Evolutionary conservation across 2,797 vertebrate genomes (phyloP), one percentile per base, ranked within the genome.

Genomic region (Vultur gryphus): DNA sequence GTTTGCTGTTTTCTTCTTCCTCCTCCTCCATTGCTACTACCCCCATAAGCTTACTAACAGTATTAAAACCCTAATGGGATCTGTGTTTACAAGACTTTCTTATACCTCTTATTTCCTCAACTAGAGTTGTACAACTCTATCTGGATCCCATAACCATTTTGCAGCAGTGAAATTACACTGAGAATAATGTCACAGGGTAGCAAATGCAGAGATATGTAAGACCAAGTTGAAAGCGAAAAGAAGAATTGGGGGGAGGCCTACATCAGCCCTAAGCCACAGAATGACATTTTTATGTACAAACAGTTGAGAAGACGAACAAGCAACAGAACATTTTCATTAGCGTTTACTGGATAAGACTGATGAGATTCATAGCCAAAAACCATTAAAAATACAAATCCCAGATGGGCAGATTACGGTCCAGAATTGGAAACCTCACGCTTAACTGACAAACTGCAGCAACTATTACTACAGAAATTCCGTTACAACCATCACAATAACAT

Each of bases 241-340:
- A 69, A 77, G 23, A 54, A 78, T 2, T 13, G 48, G 14, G 13
- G 67, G 39, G 19, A 89, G 28, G 35, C 46, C 61, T 75, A 31
- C 65, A 72, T 76, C 69, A 95, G 84, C 58, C 46, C 72, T 65
- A 79, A 95, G 67, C 85, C 87, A 94, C 73, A 90, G 39, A 87
- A 87, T 59, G 80, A 84, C 90, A 89, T 79, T 91, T 94, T 93
- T 90, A 95, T 82, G 62, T 69, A 70, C 44, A 73, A 93, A 84
- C 51, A 57, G 70, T 59, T 82, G 66, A 84, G 66, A 94, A 89
- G 48, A 95, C 1, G 3, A 97, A 92, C 46, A 82, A 92, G 85
- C 44, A 92, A 91, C 88, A 84, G 52, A 80, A 84, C 70, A 72
- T 92, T 92, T 90, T 90, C 85, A 95, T 84, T 89, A 87, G 51